Conservation (phyloP, 2,113 vertebrate genomes). For the Brachyistius frenatus region DNA sequence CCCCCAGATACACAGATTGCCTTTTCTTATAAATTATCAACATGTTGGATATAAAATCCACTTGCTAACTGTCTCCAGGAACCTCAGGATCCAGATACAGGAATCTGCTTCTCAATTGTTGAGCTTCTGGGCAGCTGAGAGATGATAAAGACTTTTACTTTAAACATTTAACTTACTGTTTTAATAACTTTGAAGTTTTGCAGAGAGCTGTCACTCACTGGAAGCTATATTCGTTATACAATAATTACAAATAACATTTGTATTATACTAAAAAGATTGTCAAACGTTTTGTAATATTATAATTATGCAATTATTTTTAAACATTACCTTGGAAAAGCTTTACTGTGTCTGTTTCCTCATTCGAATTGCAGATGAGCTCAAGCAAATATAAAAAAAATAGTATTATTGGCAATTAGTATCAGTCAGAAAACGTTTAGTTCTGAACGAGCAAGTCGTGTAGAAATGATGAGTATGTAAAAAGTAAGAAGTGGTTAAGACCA, state of each 20-base stretch:
- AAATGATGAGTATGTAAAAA: constrained; percentile 5
- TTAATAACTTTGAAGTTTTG: neutral
- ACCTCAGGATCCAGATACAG: constrained; percentile 37
- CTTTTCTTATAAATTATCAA: constrained; percentile 81
- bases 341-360: neutral
- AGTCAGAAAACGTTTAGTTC: neutral
- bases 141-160: neutral
- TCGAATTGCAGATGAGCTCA: neutral
- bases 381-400: neutral
- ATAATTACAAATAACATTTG: no score
- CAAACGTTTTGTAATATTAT: neutral
- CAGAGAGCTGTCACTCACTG: constrained; percentile 1
- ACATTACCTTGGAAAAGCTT: neutral
- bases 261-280: neutral
- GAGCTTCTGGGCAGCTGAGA: constrained; percentile 20
- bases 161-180: constrained; percentile 27
- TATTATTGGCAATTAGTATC: neutral
- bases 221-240: neutral
- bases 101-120: constrained; percentile 50
- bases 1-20: constrained; percentile 79
- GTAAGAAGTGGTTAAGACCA: neutral
- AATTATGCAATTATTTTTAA: neutral
- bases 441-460: neutral
- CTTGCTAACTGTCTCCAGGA: constrained; percentile 68
- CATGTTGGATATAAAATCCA: constrained; percentile 77